Conservation (phyloP, 2,113 vertebrate genomes). For the Cyanoliseus patagonus region DNA sequence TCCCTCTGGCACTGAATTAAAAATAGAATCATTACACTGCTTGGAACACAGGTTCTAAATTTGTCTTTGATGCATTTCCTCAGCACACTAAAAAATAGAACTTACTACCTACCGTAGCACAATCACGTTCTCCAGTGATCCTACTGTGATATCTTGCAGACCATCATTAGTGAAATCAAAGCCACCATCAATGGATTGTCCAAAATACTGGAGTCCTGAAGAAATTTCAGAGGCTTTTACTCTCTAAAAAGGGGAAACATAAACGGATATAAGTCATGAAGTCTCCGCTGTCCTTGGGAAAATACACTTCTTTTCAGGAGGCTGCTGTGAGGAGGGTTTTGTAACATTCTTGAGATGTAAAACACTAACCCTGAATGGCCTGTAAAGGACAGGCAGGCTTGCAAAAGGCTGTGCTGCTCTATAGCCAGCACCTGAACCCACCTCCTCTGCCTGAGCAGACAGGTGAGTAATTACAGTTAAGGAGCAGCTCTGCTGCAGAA, state of each 20-base stretch:
- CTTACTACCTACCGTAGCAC: constrained; percentile 63
- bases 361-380: neutral
- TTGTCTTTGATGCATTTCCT: neutral
- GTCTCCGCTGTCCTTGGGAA: neutral
- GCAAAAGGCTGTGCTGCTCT: neutral
- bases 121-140: constrained; percentile 7
- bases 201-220: constrained; percentile 63
- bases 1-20: neutral
- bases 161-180: constrained; percentile 52
- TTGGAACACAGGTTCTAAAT: constrained; percentile 15
- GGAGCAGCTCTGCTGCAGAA: neutral
- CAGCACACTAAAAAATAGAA: neutral
- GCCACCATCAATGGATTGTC: constrained; percentile 50
- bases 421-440: neutral
- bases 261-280: neutral
- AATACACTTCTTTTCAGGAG: neutral
- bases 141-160: constrained; percentile 44
- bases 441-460: neutral
- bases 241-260: neutral
- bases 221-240: constrained; percentile 33
- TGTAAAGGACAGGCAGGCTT: neutral
- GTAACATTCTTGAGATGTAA: neutral
- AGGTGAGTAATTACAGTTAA: neutral
- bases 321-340: neutral
- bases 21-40: constrained; percentile 39